Conservation (phyloP, 1,140 invertebrate genomes). For the Nephila pilipes region DNA sequence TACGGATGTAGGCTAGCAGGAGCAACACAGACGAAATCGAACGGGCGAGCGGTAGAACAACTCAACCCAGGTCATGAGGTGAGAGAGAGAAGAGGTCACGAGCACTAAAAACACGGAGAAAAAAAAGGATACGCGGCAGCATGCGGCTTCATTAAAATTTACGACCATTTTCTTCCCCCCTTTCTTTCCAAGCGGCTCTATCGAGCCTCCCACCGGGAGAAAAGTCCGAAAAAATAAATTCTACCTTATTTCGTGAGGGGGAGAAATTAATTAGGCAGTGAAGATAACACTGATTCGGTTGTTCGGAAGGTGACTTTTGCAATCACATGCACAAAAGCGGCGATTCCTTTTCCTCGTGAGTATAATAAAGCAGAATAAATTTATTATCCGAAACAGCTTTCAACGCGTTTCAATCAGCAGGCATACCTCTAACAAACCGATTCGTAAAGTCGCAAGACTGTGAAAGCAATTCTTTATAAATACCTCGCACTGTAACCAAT, state of each 20-base stretch:
- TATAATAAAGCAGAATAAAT: neutral
- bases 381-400: neutral
- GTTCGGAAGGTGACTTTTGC: neutral
- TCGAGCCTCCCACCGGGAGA: neutral
- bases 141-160: constrained; percentile 35
- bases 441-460: too few species aligned
- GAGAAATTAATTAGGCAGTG: too few species aligned
- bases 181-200: neutral
- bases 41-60: neutral
- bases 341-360: neutral
- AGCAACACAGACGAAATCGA: neutral
- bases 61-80: constrained; percentile 37
- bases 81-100: constrained; percentile 29
- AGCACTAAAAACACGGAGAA: constrained; percentile 13
- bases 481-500: too few species aligned
- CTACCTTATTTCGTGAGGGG: neutral
- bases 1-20: constrained; percentile 33
- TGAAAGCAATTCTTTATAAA: too few species aligned
- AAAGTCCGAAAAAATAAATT: neutral
- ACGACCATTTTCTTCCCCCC: neutral
- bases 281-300: neutral
- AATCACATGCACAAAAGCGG: neutral
- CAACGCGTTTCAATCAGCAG: neutral
- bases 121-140: neutral
- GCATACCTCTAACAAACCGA: neutral